Evolutionary conservation across 2,797 vertebrate species (phyloP).

Genomic region (Paramormyrops hopkinsi): DNA sequence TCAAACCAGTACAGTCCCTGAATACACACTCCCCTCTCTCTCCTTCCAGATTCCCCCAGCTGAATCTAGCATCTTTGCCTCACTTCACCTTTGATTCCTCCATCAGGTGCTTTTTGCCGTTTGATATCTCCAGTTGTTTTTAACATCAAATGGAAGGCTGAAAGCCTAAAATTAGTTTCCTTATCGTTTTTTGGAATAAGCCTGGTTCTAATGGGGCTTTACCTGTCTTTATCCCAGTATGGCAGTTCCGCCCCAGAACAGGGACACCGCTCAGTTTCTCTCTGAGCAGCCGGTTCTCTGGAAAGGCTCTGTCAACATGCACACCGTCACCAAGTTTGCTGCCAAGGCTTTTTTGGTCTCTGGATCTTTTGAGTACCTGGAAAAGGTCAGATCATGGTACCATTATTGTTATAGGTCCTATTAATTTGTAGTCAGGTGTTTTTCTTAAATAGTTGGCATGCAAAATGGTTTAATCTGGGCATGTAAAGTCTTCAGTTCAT

Average conservation of each 20-base stretch:
- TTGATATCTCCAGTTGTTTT: background rate
- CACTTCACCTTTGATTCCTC: conserved; percentile 60
- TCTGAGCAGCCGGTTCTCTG: conserved; percentile 81
- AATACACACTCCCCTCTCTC: conserved; percentile 37
- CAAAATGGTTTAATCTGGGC: background rate
- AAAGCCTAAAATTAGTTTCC: background rate
- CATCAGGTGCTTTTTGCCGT: conserved; percentile 62
- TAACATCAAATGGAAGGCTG: background rate
- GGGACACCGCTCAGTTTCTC: conserved; percentile 75
- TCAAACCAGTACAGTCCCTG: conserved; percentile 41
- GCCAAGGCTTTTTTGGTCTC: conserved; percentile 91
- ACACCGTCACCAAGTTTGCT: conserved; percentile 89
- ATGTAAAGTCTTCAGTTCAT: background rate
- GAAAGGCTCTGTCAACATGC: conserved; percentile 99
- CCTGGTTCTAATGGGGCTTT: background rate
- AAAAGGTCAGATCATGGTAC: conserved; percentile 66
- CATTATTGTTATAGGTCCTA: background rate
- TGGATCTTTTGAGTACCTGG: conserved; percentile 80
- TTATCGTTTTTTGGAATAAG: background rate
- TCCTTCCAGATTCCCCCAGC: conserved; percentile 82
- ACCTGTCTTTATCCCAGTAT: conserved; percentile 60
- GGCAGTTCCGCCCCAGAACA: conserved; percentile 61
- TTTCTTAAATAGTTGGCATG: background rate
- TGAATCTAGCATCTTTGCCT: conserved; percentile 73
- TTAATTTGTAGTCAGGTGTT: background rate